phyloP scores from a whole-genome alignment of 2,888 invertebrate species.

The Cabera pusaria region DNA sequence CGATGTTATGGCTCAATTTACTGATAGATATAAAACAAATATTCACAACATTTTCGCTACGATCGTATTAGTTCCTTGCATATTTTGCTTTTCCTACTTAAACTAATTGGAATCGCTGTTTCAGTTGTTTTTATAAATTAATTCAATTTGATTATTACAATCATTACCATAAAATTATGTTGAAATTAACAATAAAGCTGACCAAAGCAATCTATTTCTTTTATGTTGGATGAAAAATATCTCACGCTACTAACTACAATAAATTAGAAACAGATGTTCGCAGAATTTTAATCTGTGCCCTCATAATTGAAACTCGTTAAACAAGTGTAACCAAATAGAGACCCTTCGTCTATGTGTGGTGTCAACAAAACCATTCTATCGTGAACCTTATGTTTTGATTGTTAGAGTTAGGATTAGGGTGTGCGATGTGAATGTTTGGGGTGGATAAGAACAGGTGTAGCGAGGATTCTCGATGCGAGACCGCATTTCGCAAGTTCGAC shows the following conservation, averaged over 20 bases:
- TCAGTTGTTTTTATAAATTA: no score
- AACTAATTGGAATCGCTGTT: no score
- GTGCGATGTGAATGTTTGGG: slow-evolving; percentile 35
- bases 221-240: slow-evolving; percentile 15
- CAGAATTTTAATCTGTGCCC: slow-evolving; percentile 19
- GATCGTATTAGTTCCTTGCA: slow-evolving; percentile 15
- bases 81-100: no score
- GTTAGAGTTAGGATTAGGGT: slow-evolving; percentile 26
- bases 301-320: slow-evolving; percentile 27
- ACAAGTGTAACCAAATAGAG: slow-evolving; percentile 31
- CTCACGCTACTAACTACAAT: slow-evolving; percentile 11
- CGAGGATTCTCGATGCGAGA: slow-evolving; percentile 42
- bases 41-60: slow-evolving; percentile 19
- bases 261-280: slow-evolving; percentile 29
- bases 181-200: no score
- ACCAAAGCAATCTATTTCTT: no score
- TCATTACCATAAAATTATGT: no score
- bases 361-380: slow-evolving; percentile 7
- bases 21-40: slow-evolving; percentile 14
- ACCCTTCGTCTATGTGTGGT: slow-evolving; percentile 19
- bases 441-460: slow-evolving; percentile 49
- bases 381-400: slow-evolving; percentile 12
- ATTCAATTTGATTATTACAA: no score
- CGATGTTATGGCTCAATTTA: slow-evolving; percentile 25
- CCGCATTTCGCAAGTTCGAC: slow-evolving; percentile 45